Conservation (phyloP, 2,888 invertebrate species). For the Melolontha melolontha region DNA sequence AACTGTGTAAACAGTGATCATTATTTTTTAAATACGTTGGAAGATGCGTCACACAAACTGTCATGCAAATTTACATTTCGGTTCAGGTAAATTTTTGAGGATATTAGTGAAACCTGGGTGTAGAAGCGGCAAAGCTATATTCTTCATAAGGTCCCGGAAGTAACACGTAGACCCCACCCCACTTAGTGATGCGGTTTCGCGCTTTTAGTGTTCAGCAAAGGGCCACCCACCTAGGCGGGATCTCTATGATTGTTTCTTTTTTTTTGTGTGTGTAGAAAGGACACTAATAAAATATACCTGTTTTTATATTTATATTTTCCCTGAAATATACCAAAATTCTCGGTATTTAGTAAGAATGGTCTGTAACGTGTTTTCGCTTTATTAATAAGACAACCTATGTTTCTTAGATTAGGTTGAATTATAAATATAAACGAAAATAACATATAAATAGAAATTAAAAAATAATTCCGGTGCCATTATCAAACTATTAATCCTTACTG, state of each 20-base stretch:
- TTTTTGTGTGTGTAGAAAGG: slow-evolving; percentile 14
- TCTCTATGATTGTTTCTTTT: slow-evolving; percentile 14
- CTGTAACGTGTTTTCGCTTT: background rate
- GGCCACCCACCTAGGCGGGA: slow-evolving; percentile 46
- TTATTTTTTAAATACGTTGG: slow-evolving; percentile 23
- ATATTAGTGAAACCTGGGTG: background rate
- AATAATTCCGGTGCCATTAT: too few species aligned
- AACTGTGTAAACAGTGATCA: slow-evolving; percentile 13
- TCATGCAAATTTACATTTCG: slow-evolving; percentile 29
- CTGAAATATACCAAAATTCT: slow-evolving; percentile 28
- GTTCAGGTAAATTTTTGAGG: slow-evolving; percentile 2
- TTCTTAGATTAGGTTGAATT: too few species aligned
- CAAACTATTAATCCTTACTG: too few species aligned
- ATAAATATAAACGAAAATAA: too few species aligned
- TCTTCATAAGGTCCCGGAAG: slow-evolving; percentile 51
- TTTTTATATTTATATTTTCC: slow-evolving; percentile 6
- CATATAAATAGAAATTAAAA: too few species aligned
- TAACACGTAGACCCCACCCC: slow-evolving; percentile 50
- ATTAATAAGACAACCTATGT: background rate
- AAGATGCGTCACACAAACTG: slow-evolving; percentile 24
- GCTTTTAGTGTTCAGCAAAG: slow-evolving; percentile 44
- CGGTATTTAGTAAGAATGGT: background rate
- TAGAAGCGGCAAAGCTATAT: slow-evolving; percentile 19
- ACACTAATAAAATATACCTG: slow-evolving; percentile 28
- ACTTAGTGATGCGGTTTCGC: slow-evolving; percentile 53